Conservation (phyloP, 2,797 vertebrate species). For the Anabacerthia variegaticeps region DNA sequence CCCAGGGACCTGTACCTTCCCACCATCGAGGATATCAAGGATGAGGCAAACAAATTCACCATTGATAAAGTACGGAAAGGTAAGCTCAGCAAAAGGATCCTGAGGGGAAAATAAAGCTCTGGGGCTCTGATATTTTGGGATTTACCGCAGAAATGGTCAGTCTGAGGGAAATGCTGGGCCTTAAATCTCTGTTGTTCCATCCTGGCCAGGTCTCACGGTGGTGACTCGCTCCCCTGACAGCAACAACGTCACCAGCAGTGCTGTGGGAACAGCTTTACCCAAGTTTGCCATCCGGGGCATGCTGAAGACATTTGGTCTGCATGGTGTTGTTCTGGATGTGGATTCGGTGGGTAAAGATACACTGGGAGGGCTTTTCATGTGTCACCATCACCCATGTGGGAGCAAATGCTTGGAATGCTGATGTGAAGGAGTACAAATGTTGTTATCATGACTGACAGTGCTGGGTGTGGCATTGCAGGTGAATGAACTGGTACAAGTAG, state of each 20-base stretch:
- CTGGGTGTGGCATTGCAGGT: conserved; percentile 76
- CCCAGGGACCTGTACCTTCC: conserved; percentile 97
- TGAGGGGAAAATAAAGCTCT: background rate
- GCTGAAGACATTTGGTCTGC: conserved; percentile 96
- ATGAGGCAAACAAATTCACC: conserved; percentile 98
- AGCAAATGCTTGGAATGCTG: background rate
- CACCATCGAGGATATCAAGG: conserved; percentile 98
- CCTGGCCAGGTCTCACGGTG: conserved; percentile 88
- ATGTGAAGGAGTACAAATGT: fast-evolving
- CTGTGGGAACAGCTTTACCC: conserved; percentile 91
- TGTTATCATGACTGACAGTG: fast-evolving
- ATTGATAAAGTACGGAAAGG: conserved; percentile 99
- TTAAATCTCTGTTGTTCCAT: background rate
- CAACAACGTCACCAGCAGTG: conserved; percentile 90
- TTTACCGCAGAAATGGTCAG: background rate
- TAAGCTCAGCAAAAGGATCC: conserved; percentile 45
- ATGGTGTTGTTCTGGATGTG: conserved; percentile 95
- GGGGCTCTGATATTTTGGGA: background rate
- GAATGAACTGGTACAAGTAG: conserved; percentile 96
- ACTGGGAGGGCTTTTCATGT: background rate
- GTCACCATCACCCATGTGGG: background rate
- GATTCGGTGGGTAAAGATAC: conserved; percentile 86
- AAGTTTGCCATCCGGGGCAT: conserved; percentile 97
- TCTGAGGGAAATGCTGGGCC: background rate
- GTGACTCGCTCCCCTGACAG: conserved; percentile 95